These are phyloP conservation scores for Stratiomys singularior DNA, from an alignment of 2,888 invertebrate species.

Conservation along the genomic window DNA sequence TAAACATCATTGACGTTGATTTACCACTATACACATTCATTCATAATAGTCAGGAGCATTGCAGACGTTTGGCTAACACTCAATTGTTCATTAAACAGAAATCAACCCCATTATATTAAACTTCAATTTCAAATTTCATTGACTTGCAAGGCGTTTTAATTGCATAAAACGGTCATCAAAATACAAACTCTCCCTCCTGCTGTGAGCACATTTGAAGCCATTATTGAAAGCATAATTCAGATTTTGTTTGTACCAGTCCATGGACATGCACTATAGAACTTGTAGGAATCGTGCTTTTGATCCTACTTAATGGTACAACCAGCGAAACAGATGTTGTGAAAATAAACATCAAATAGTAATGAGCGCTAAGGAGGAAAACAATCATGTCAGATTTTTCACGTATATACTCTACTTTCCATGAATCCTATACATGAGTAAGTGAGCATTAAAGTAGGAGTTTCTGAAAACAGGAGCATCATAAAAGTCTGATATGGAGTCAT, in stretches of 20 bases:
- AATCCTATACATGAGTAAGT: background rate
- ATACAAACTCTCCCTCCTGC: background rate
- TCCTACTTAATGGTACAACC: background rate
- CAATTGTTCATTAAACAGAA: no score
- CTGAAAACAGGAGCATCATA: background rate
- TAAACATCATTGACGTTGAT: no score
- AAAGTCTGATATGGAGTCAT: constrained; percentile 16
- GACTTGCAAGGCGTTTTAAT: constrained; percentile 38
- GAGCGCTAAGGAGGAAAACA: background rate
- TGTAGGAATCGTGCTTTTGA: background rate
- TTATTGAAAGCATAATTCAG: constrained; percentile 22
- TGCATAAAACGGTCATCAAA: constrained; percentile 13
- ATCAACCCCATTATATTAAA: constrained; percentile 12
- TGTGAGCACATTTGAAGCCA: constrained; percentile 1
- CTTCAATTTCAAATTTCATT: constrained; percentile 33
- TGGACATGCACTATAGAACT: background rate
- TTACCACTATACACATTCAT: no score
- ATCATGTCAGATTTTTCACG: constrained; percentile 1
- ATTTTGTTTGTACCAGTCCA: background rate
- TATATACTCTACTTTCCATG: background rate
- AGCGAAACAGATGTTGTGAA: background rate
- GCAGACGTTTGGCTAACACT: no score
- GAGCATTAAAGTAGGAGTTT: background rate
- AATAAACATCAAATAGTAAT: background rate
- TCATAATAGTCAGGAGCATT: no score